Evolutionary conservation across 1,140 invertebrate species (phyloP).

Genomic region (Gonioctena quinquepunctata): DNA sequence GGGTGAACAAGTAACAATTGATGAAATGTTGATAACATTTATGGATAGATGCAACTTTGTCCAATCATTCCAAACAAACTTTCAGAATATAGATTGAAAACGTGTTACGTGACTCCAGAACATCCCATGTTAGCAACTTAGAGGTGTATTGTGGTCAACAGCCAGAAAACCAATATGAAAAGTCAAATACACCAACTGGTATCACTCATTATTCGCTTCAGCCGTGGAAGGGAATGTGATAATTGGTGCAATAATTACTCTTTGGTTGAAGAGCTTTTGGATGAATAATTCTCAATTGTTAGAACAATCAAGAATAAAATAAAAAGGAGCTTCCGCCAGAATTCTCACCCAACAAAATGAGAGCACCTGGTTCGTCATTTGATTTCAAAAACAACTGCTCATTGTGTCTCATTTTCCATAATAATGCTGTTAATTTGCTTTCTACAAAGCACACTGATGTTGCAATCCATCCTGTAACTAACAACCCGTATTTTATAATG

Average conservation of each 20-base stretch:
- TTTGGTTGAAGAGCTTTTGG: background rate
- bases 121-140: slow-evolving; percentile 28
- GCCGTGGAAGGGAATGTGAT: too few relatives aligned
- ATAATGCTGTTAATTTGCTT: slow-evolving; percentile 36
- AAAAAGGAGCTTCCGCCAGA: slow-evolving; percentile 50
- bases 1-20: too few relatives aligned
- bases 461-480: slow-evolving; percentile 33
- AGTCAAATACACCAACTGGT: too few relatives aligned
- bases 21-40: slow-evolving; percentile 55
- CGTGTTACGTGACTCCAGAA: background rate
- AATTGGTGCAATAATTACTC: background rate
- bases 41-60: slow-evolving; percentile 51
- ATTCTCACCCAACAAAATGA: slow-evolving; percentile 29
- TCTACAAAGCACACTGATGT: slow-evolving; percentile 41
- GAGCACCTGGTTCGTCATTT: slow-evolving; percentile 23
- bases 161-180: too few relatives aligned
- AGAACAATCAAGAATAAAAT: slow-evolving; percentile 38
- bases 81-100: slow-evolving; percentile 5
- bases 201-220: too few relatives aligned
- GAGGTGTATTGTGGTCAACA: slow-evolving; percentile 49
- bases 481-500: slow-evolving; percentile 50
- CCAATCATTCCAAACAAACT: slow-evolving; percentile 33
- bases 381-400: slow-evolving; percentile 34
- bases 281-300: background rate
- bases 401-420: slow-evolving; percentile 39